These are phyloP conservation scores for Coelinius sp. DNA, from an alignment of 2,888 invertebrate genomes.

Conservation along the genomic window DNA sequence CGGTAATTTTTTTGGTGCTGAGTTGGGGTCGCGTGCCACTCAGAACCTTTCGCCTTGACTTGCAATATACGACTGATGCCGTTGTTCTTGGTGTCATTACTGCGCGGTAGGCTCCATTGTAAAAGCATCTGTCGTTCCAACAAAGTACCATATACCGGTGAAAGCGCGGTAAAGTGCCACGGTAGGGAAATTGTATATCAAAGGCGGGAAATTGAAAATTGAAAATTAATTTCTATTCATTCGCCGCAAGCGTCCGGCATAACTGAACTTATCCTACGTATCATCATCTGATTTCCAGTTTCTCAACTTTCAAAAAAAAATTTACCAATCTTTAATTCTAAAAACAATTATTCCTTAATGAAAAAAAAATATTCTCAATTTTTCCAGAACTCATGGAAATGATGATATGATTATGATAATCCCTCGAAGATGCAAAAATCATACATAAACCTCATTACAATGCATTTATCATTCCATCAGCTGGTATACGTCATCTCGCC, in stretches of 20 bases:
- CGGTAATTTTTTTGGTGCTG: not conserved
- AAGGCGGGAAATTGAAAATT: constrained; percentile 58
- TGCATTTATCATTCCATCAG: constrained; percentile 34
- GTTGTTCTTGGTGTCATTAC: constrained; percentile 47
- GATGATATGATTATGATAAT: too few species aligned
- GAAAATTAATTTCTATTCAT: constrained; percentile 52
- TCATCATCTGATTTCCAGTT: not conserved
- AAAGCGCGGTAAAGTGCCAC: constrained; percentile 46
- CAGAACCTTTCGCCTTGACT: not conserved
- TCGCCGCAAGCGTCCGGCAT: constrained; percentile 5
- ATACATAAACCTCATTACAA: not conserved
- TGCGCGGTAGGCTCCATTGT: constrained; percentile 53
- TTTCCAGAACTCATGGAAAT: too few species aligned
- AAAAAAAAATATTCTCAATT: not conserved
- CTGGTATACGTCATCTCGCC: constrained; percentile 38
- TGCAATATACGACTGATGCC: constrained; percentile 33
- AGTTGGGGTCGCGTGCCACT: constrained; percentile 3
- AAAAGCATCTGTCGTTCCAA: constrained; percentile 58
- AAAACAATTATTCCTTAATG: too few species aligned
- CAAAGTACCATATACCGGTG: constrained; percentile 36
- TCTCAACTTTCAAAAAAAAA: too few species aligned
- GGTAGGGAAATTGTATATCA: constrained; percentile 42
- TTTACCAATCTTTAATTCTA: too few species aligned
- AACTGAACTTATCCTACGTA: not conserved
- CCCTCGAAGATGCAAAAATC: not conserved